Evolutionary conservation across 2,113 vertebrate genomes (phyloP).

Genomic region (Hystrix brachyura): DNA sequence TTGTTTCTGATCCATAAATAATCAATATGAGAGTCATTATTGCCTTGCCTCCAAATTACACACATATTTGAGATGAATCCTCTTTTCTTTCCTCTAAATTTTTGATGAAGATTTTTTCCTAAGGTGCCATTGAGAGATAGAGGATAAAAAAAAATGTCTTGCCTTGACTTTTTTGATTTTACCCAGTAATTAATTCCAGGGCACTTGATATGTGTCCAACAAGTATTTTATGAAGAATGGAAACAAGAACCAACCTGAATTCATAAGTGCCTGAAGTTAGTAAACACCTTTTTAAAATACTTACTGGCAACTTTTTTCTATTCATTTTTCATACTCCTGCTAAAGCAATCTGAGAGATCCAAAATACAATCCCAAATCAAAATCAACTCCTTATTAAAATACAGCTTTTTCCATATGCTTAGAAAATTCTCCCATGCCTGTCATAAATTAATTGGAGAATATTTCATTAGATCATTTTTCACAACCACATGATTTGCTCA

Average conservation of each 20-base stretch:
- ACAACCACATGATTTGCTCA: conserved; percentile 77
- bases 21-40: neutral
- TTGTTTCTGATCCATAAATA: neutral
- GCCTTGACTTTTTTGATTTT: neutral
- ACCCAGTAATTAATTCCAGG: conserved; percentile 9
- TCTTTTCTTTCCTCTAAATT: neutral
- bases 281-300: conserved; percentile 16
- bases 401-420: conserved; percentile 64
- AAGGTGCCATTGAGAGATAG: neutral
- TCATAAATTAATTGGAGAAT: conserved; percentile 79
- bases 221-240: neutral
- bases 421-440: conserved; percentile 75
- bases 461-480: conserved; percentile 80
- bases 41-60: neutral
- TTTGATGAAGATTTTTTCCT: neutral
- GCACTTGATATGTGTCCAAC: neutral
- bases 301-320: neutral
- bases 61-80: neutral
- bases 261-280: neutral
- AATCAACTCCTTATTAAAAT: conserved; percentile 82
- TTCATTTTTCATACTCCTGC: conserved; percentile 67
- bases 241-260: neutral
- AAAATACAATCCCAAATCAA: conserved; percentile 80
- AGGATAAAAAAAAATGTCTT: neutral
- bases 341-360: conserved; percentile 81